Evolutionary conservation across 2,888 invertebrate genomes (phyloP).

Genomic region (Oxycera nigricornis): DNA sequence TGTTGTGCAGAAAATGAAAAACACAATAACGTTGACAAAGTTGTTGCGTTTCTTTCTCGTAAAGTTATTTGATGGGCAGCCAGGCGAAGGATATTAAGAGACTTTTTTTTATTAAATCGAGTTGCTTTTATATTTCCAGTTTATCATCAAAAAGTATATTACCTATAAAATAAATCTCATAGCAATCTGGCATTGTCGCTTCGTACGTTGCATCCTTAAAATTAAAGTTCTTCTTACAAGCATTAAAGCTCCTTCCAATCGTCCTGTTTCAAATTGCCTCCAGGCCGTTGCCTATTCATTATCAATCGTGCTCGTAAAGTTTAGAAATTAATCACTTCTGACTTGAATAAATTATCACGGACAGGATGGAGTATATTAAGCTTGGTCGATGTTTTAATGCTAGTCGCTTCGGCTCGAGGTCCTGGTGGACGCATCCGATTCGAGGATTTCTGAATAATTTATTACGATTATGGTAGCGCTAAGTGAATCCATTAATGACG

Average conservation of each 20-base stretch:
- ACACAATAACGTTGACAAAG: neutral
- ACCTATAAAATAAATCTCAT: neutral
- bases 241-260: neutral
- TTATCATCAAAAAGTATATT: neutral
- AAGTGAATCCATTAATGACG: constrained; percentile 18
- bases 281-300: neutral
- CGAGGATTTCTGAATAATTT: constrained; percentile 2
- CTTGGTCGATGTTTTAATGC: neutral
- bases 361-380: neutral
- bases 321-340: neutral
- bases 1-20: neutral
- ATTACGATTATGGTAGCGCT: constrained; percentile 15
- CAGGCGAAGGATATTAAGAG: neutral
- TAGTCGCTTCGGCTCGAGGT: neutral
- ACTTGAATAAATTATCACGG: neutral
- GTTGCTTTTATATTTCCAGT: neutral
- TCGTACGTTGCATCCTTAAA: neutral
- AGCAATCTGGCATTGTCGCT: neutral
- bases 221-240: neutral
- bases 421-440: neutral
- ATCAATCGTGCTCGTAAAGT: neutral
- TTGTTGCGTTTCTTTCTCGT: neutral
- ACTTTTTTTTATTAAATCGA: neutral
- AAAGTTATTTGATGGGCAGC: neutral
- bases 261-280: neutral